Evolutionary conservation across 2,888 invertebrate species (phyloP), one percentile per base, ranked within the genome.

Genomic region (Epicampocera succincta): DNA sequence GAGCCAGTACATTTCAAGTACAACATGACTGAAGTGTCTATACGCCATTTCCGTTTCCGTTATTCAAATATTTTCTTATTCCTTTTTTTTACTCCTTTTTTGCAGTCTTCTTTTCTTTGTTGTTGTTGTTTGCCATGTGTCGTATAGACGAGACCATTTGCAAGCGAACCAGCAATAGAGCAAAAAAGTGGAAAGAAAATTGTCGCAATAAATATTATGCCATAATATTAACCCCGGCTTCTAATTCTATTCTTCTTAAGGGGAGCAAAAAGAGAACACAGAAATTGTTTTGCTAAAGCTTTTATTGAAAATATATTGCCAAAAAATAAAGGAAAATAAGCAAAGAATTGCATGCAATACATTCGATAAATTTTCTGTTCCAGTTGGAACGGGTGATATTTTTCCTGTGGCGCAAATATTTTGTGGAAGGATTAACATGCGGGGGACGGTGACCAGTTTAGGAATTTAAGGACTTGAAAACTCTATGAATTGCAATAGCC

Each of bases 161-260:
- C 17, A 66, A 60, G 25, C 17, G 60, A 60, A 52, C 44, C 63
- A 61, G 25, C 46, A 46, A 68, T 61, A 33, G n/a, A 78, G 52
- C 12, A 50, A 52, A 61, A 50, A 61, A 48, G 48, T 33, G 21
- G 60, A 60, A 61, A 68, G 11, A 74, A 74, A 69, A 71, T 58
- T 82, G 82, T 82, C 82, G 78, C 78, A 66, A 82, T 82, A 82
- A 82, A 82, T 82, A 78, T 82, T 78, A 78, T 78, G 78, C 71
- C 74, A 78, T 69, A 82, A 78, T 78, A 82, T 78, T 82, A 82
- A 78, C 82, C 82, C 82, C 60, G 60, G 60, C 25, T 66, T 50
- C 58, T 42, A 68, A 52, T 40, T 17, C 65, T 25, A 29, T 46
- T 48, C 68, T 33, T 56, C 40, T 65, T 6, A 0, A 48, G 21